phyloP scores from a whole-genome alignment of 2,888 invertebrate species.

The Campoplex nolae region DNA sequence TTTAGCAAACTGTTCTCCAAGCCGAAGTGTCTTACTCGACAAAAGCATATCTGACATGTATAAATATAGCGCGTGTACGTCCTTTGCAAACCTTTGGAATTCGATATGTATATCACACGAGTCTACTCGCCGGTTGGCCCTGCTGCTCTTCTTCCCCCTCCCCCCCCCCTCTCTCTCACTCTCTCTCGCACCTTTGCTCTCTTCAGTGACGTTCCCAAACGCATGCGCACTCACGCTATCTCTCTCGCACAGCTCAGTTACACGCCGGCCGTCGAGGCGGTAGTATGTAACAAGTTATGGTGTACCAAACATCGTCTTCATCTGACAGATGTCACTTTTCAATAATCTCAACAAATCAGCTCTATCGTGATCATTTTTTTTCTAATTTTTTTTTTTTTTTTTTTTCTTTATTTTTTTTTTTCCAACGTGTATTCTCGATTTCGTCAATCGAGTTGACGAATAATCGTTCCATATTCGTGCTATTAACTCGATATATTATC shows the following conservation, averaged over 20 bases:
- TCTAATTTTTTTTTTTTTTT: not conserved
- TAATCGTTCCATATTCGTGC: not conserved
- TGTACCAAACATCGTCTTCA: slow-evolving; percentile 10
- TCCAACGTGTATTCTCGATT: not conserved
- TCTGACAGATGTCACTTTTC: slow-evolving; percentile 18
- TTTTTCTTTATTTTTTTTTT: not conserved
- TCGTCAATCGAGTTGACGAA: not conserved
- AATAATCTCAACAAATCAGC: not conserved
- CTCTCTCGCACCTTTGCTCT: not conserved
- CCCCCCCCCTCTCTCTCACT: not conserved
- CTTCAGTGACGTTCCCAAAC: not conserved
- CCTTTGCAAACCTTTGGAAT: slow-evolving; percentile 8
- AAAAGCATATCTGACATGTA: slow-evolving; percentile 66
- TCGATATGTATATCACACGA: not conserved
- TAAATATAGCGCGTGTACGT: slow-evolving; percentile 24
- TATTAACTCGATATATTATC: not conserved
- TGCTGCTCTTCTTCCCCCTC: not conserved
- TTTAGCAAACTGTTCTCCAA: not conserved
- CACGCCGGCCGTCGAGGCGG: slow-evolving; percentile 9
- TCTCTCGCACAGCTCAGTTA: slow-evolving; percentile 14
- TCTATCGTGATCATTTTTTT: not conserved
- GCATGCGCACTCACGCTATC: slow-evolving; percentile 12
- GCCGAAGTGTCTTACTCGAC: not conserved
- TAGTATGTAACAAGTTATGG: slow-evolving; percentile 11
- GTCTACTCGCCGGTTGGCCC: not conserved